phyloP scores from a whole-genome alignment of 1,140 invertebrate species.

The Bicyclus anynana region DNA sequence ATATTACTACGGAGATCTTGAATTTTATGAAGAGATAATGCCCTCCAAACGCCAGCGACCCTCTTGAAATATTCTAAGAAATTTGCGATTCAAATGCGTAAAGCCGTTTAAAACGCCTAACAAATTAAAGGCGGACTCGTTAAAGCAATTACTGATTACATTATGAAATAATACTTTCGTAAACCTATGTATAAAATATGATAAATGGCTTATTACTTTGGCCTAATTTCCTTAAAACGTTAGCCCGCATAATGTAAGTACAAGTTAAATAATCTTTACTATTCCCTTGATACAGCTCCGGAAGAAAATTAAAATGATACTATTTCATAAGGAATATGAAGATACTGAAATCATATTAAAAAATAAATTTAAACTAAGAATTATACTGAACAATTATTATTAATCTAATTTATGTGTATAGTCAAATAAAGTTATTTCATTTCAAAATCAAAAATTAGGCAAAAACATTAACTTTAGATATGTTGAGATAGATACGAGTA shows the following conservation, averaged over 20 bases:
- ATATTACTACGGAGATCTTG: slow-evolving; percentile 62
- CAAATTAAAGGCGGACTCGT: slow-evolving; percentile 75
- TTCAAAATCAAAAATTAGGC: too few species aligned
- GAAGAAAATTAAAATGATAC: too few species aligned
- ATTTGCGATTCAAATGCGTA: slow-evolving; percentile 76
- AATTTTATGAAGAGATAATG: slow-evolving; percentile 76
- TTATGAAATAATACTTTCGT: slow-evolving; percentile 62
- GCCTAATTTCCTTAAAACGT: slow-evolving; percentile 3
- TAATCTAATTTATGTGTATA: too few species aligned
- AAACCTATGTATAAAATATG: slow-evolving; percentile 21
- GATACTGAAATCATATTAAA: too few species aligned
- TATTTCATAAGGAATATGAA: too few species aligned
- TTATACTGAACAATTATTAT: too few species aligned
- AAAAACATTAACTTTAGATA: too few species aligned
- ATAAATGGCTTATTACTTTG: slow-evolving; percentile 11
- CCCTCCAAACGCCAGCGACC: slow-evolving; percentile 66
- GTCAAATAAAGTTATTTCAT: too few species aligned
- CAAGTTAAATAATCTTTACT: neutral
- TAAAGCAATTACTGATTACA: slow-evolving; percentile 74
- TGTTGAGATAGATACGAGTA: too few species aligned
- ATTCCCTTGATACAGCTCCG: too few species aligned
- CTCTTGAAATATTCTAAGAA: slow-evolving; percentile 75
- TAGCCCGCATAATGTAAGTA: neutral
- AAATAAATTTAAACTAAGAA: too few species aligned
- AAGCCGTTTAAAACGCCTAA: slow-evolving; percentile 76